A percentile compares a stretch with the other conserved stretches of the same genome.
Evolutionary conservation across 64 coral and sea anemone genomes (phyloP).

Genomic region (Porites australiensis): DNA sequence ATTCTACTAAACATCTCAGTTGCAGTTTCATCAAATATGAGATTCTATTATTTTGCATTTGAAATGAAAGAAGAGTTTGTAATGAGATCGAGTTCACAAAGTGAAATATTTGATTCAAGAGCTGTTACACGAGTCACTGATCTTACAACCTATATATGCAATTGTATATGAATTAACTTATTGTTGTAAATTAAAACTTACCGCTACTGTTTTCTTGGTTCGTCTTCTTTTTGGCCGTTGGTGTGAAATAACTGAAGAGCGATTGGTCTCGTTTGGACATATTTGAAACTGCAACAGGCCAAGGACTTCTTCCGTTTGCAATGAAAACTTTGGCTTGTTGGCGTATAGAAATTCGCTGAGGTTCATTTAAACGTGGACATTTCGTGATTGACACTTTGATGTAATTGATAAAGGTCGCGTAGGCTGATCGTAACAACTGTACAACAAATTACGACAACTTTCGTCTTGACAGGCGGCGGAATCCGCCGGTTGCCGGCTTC

Average conservation of each 20-base stretch:
- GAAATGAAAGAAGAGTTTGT: slow-evolving; percentile 11
- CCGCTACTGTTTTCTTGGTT: slow-evolving; percentile 2
- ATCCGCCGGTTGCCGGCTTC: too few species aligned
- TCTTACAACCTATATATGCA: background rate
- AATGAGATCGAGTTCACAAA: slow-evolving; percentile 20
- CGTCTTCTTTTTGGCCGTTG: slow-evolving; percentile 21
- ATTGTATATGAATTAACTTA: slow-evolving; percentile 5
- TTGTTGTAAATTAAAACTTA: slow-evolving; percentile 29
- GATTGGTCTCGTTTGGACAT: slow-evolving; percentile 18
- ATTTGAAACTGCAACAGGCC: slow-evolving; percentile 13
- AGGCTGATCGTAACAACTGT: background rate
- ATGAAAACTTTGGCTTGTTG: slow-evolving; percentile 1
- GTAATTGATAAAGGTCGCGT: slow-evolving; percentile 7
- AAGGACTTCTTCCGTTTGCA: slow-evolving; percentile 18
- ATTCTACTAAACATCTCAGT: slow-evolving; percentile 20
- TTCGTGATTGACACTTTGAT: slow-evolving; percentile 25
- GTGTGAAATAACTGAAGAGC: slow-evolving; percentile 29
- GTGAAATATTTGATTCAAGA: slow-evolving; percentile 15
- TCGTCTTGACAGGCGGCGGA: background rate
- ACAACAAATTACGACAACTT: background rate
- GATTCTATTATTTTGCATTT: slow-evolving; percentile 18
- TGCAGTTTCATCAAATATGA: slow-evolving; percentile 10
- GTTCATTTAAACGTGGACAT: slow-evolving; percentile 4
- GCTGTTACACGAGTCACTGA: slow-evolving; percentile 10
- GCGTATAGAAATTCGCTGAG: background rate